Percentiles rank a stretch among this genome's conserved stretches.
Evolutionary conservation across 2,797 vertebrate species (phyloP).

Genomic region (Fratercula arctica): DNA sequence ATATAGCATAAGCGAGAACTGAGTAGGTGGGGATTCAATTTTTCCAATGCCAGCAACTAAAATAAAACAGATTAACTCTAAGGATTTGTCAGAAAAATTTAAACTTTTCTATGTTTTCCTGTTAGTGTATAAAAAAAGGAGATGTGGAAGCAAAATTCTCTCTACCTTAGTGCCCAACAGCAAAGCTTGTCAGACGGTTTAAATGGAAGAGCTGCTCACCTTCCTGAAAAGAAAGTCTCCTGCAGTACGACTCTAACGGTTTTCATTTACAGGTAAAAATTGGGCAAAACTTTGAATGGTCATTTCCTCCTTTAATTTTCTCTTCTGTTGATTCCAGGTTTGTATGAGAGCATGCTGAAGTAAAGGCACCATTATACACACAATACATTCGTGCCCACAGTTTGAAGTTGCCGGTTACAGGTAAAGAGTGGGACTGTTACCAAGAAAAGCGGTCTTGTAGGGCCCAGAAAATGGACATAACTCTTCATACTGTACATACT

Average conservation of each 20-base stretch:
- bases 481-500: background rate
- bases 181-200: background rate
- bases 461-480: background rate
- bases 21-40: conserved; percentile 23
- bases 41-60: background rate
- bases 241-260: background rate
- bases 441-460: background rate
- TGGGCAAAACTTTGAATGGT: background rate
- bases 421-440: background rate
- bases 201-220: background rate
- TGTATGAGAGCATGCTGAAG: background rate
- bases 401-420: background rate
- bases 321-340: background rate
- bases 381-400: rapidly evolving
- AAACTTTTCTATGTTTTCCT: conserved; percentile 35
- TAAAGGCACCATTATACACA: background rate
- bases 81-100: conserved; percentile 40
- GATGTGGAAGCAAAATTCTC: background rate
- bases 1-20: conserved; percentile 12
- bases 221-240: background rate
- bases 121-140: background rate
- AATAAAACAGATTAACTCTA: conserved; percentile 33
- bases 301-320: background rate
- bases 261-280: background rate
- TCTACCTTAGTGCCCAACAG: background rate